Evolutionary conservation across 1,140 invertebrate species (phyloP), one percentile per base, ranked within the genome.

Genomic region (Bombyx mandarina): DNA sequence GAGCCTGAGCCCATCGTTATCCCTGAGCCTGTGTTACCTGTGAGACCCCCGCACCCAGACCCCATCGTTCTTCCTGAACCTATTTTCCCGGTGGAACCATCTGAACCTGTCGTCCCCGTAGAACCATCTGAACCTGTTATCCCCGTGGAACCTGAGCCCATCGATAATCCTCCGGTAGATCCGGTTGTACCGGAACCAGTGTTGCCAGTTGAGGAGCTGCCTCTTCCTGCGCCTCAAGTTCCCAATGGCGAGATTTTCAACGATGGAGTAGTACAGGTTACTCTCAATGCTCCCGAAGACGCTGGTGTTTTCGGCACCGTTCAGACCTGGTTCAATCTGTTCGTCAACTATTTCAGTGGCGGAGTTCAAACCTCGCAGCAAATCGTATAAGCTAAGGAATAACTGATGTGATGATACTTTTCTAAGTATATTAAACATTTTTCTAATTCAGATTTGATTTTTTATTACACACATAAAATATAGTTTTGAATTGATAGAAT

Each of bases 281-380:
- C 62, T 5, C 50, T 82, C 7, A 80, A 85, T 45, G 55, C 60
- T 7, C 65, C 75, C 8, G 48, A 71, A 48, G 69, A 78, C 0
- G 12, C 63, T 7, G 60, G 73, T 1, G 54, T 81, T 7, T 35
- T 81, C 0, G 48, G 62, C 22, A 75, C 73, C 9, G 54, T 85
- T 9, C 66, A 74, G 18, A 65, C 65, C 26, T 85, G 82, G 82
- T 68, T 85, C 48, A 77, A 51, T 64, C 60, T 82, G 61, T 66
- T 78, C 10, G n/a, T 85, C 8, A 81, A 77, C 60, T 85, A 80
- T 65, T 70, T 82, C 56, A 75, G 52, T 57, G 63, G 62, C 7
- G 75, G 63, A 6, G 58, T 60, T n/a, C 62, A 71, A 56, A 71
- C 67, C 26, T 59, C 73, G 10, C 69, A 77, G 3, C 75, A 79